Evolutionary conservation across 1,140 invertebrate species (phyloP), one percentile per base, ranked within the genome.

Genomic region (Schmidtea mediterranea): DNA sequence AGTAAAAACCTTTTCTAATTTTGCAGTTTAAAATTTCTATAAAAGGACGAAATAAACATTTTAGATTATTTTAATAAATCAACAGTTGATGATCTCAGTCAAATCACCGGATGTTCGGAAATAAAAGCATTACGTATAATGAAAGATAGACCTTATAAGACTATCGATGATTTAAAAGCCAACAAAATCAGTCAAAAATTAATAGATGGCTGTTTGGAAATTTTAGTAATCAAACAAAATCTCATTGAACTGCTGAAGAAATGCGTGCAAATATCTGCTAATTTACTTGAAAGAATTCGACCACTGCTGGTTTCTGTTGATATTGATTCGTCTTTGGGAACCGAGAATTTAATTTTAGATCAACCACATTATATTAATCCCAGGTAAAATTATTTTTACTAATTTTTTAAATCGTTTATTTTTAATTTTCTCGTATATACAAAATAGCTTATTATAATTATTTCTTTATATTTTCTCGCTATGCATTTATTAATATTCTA

Each of bases 11-110:
- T n/a, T n/a, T n/a, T n/a, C n/a, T n/a, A n/a, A n/a, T n/a, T n/a
- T n/a, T n/a, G n/a, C 36, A 37, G 36, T 12, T n/a, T 12, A 37
- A n/a, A n/a, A n/a, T n/a, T n/a, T n/a, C n/a, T n/a, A n/a, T n/a
- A n/a, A n/a, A n/a, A n/a, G 22, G 40, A 41, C 3, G 22, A 41
- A 23, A 23, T 23, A 10, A 51, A 56, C 13, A 66, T 71, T 13
- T 51, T 71, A 3, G 55, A 59, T 12, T 71, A 70, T 55, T 68
- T 71, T 51, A 61, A 70, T 45, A 59, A 61, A n/a, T 59, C 66
- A 2, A 60, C 63, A 21, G 23, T 56, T n/a, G 59, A 62, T 13
- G 70, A 72, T 52, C 53, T 72, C 1, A 49, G 55, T 10, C 53
- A 57, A 9, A 60, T 71, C 18, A 63, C 64, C 16, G 65, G 65